Percentiles rank a stretch among this genome's conserved stretches.
These are phyloP conservation scores for Telenomus remus DNA, from an alignment of 1,140 invertebrate species.

Conservation along the genomic window DNA sequence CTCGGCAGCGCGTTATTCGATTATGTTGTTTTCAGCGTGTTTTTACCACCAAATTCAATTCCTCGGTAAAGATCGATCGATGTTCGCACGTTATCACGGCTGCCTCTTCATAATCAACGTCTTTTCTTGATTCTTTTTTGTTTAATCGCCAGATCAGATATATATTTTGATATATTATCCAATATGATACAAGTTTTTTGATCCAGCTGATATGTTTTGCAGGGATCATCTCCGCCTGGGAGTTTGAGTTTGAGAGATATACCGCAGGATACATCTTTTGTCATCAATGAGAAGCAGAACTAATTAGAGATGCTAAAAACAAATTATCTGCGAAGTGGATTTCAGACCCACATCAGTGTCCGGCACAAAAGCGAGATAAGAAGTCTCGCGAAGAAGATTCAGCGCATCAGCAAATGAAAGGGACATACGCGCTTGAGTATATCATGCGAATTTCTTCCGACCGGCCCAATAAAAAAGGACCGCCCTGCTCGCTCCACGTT, in stretches of 20 bases:
- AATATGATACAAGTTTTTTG: no score
- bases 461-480: constrained; percentile 62
- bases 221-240: no score
- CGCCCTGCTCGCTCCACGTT: constrained; percentile 60
- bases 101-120: constrained; percentile 1
- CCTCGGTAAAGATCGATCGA: constrained; percentile 4
- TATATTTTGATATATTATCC: no score
- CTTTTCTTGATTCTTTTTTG: no score
- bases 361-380: constrained; percentile 19
- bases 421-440: constrained; percentile 25
- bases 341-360: constrained; percentile 12
- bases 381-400: constrained; percentile 21
- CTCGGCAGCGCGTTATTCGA: background rate
- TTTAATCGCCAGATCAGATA: background rate
- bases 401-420: constrained; percentile 38
- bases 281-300: no score
- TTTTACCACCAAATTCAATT: constrained; percentile 20
- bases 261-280: background rate
- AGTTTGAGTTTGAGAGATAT: no score
- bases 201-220: no score
- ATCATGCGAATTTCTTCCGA: constrained; percentile 60
- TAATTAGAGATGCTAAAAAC: constrained; percentile 3
- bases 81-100: constrained; percentile 20
- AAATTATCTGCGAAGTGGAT: constrained; percentile 7
- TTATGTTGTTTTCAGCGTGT: constrained; percentile 29